These are phyloP conservation scores for Spea bombifrons DNA, from an alignment of 2,113 vertebrate species.

Conservation along the genomic window DNA sequence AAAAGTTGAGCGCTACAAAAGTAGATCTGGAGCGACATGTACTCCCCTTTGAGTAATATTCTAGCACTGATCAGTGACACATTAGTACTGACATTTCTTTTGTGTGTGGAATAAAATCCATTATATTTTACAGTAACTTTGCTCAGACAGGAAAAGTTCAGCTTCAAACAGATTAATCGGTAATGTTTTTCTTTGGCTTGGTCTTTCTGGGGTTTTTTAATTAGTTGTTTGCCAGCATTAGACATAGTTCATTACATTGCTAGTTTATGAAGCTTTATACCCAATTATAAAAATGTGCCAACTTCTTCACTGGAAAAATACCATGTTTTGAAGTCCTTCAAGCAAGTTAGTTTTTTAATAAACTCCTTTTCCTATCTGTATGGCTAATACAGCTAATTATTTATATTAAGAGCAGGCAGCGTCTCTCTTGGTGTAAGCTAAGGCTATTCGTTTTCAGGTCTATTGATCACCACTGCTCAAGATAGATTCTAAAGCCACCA, in stretches of 20 bases:
- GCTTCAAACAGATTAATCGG: constrained; percentile 32
- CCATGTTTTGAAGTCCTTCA: constrained; percentile 22
- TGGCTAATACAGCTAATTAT: constrained; percentile 29
- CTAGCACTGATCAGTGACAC: constrained; percentile 10
- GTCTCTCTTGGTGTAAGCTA: constrained; percentile 4
- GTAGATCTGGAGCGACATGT: constrained; percentile 10
- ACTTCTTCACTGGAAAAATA: constrained; percentile 14
- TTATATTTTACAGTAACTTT: constrained; percentile 16
- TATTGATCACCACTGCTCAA: constrained; percentile 28
- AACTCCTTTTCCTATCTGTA: background rate
- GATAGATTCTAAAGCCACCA: constrained; percentile 28
- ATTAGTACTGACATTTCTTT: constrained; percentile 29
- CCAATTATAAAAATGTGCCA: constrained; percentile 43
- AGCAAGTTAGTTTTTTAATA: constrained; percentile 25
- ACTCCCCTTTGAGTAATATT: constrained; percentile 24
- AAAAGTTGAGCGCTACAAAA: constrained; percentile 12
- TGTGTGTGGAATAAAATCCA: constrained; percentile 24
- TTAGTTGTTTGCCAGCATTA: constrained; percentile 43
- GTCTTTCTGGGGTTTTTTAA: constrained; percentile 34
- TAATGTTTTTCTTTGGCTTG: constrained; percentile 19
- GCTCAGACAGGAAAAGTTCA: constrained; percentile 20
- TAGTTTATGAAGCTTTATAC: constrained; percentile 24
- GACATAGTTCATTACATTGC: constrained; percentile 34
- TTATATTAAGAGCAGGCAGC: constrained; percentile 33
- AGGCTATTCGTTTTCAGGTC: constrained; percentile 28